phyloP scores from a whole-genome alignment of 2,888 invertebrate species.

The Lingula anatina region DNA sequence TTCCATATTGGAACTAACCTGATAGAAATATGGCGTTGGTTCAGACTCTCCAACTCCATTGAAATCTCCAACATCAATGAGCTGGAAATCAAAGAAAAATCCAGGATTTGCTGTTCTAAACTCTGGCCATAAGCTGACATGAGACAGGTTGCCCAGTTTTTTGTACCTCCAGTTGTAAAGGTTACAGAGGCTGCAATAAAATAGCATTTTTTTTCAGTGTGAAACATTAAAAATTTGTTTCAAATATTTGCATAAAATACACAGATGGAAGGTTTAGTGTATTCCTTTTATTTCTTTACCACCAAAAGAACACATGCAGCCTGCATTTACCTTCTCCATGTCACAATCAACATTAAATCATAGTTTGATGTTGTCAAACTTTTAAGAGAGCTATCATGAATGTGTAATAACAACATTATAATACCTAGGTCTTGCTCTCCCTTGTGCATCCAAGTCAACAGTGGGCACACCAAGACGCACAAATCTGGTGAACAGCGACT shows the following conservation, averaged over 20 bases:
- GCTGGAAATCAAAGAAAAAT: slow-evolving; percentile 85
- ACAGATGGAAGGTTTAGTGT: no score
- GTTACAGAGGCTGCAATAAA: slow-evolving; percentile 70
- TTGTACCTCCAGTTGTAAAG: slow-evolving; percentile 96
- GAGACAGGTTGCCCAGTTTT: slow-evolving; percentile 86
- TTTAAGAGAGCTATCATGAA: no score
- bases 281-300: no score
- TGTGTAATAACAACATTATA: no score
- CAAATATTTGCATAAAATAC: no score
- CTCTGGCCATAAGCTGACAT: slow-evolving; percentile 77
- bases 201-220: neutral
- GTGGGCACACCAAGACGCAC: slow-evolving; percentile 95
- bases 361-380: no score
- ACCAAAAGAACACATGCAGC: no score
- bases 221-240: no score
- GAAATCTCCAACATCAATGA: slow-evolving; percentile 94
- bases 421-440: slow-evolving; percentile 60
- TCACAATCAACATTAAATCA: no score
- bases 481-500: slow-evolving; percentile 93
- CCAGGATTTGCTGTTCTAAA: slow-evolving; percentile 90
- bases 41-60: slow-evolving; percentile 95
- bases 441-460: slow-evolving; percentile 95
- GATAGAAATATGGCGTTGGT: slow-evolving; percentile 97
- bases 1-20: slow-evolving; percentile 58
- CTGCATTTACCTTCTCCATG: no score